Base-by-base conservation (phyloP, 2,113 vertebrate species). In the Calyptommatus sinebrachiatus region DNA sequence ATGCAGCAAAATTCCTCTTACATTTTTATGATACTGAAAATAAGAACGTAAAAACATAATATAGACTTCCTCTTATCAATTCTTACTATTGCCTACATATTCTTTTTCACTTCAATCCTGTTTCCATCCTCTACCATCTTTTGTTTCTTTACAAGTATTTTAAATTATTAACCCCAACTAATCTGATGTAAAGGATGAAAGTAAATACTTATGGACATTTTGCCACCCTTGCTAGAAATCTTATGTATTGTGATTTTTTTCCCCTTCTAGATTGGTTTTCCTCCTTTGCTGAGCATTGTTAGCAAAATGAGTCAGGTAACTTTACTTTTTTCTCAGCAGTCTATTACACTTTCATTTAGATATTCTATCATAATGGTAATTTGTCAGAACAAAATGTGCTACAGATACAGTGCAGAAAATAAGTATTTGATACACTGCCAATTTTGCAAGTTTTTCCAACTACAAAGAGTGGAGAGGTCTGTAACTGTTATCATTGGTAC, bases 231-330 rank as follows among this genome's bases (percentile, higher is more conserved):
- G 28, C 68, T 73, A 20, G 21, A 10, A 26, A 75, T 65, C 18
- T 79, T 83, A n/a, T 24, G 28, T 69, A 66, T 66, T 66, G 5
- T 29, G 4, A 66, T 65, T 10, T 11, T 7, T 45, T 5, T 7
- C 86, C 86, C 88, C 63, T 92, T 89, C 35, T 90, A 99, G 98
- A 91, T 98, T 81, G 98, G 98, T 61, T 99, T 99, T 90, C 98
- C 98, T 76, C 98, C 98, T 35, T 94, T 99, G 86, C 95, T 98
- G 57, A 99, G 96, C 90, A 99, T 99, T 76, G 95, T 98, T 82
- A 99, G 98, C 94, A 96, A 97, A 92, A 96, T 99, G 91, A 97
- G 93, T 91, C 98, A 99, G 96, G 98, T 99, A 94, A 92, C 70
- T 74, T 66, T 48, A 6, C n/a, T 20, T 84, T 61, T 79, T 75